Percentiles rank a stretch among this genome's conserved stretches.
Conservation (phyloP, 2,113 vertebrate genomes). For the Poeciliopsis turrubarensis region DNA sequence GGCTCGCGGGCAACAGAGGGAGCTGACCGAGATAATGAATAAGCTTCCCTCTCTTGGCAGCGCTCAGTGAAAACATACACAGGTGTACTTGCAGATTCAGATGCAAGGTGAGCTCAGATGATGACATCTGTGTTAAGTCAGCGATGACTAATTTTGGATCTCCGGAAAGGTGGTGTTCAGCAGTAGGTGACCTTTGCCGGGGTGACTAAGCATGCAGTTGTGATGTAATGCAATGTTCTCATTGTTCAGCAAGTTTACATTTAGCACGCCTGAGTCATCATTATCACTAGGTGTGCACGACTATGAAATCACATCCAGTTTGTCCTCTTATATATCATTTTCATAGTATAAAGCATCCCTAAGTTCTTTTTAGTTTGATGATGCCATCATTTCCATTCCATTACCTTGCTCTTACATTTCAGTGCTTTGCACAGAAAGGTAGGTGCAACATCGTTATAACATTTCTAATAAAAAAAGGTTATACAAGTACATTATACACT, state of each 20-base stretch:
- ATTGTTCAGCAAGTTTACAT: constrained; percentile 42
- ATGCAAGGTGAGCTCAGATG: constrained; percentile 46
- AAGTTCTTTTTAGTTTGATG: background rate
- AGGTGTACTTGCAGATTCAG: constrained; percentile 17
- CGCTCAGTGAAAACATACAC: constrained; percentile 13
- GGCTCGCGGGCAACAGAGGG: constrained; percentile 22
- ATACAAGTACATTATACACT: background rate
- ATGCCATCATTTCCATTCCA: background rate
- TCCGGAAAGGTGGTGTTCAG: constrained; percentile 46
- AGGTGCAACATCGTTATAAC: background rate
- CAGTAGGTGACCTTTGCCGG: constrained; percentile 36
- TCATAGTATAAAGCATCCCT: background rate
- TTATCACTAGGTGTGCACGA: background rate
- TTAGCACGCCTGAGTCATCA: constrained; percentile 6
- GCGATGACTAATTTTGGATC: constrained; percentile 57
- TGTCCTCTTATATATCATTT: background rate
- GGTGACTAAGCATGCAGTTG: constrained; percentile 12
- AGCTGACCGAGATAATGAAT: constrained; percentile 54
- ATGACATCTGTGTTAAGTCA: constrained; percentile 72
- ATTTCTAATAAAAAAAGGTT: background rate
- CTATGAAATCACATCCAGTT: background rate
- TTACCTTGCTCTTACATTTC: background rate
- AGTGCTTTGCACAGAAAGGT: background rate
- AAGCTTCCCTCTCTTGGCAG: constrained; percentile 1
- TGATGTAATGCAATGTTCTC: constrained; percentile 32